Percentiles rank a stretch among this genome's conserved stretches.
Conservation (phyloP, 2,797 vertebrate genomes). For the Notolepis coatsorum region DNA sequence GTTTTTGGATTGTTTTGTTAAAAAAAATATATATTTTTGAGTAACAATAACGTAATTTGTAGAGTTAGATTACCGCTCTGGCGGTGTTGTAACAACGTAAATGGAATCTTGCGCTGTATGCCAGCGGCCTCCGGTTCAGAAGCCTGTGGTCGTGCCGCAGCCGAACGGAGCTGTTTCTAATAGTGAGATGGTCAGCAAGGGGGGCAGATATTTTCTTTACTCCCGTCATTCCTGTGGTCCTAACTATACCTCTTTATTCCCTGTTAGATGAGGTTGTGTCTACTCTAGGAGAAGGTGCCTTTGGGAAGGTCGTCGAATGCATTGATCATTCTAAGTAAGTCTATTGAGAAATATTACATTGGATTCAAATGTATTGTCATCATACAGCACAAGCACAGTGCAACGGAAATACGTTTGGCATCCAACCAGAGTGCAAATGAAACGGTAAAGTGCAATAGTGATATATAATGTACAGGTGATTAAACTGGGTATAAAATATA, state of each 20-base stretch:
- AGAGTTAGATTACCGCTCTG: conserved; percentile 54
- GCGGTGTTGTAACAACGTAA: conserved; percentile 60
- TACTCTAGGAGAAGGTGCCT: conserved; percentile 97
- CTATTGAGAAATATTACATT: not conserved
- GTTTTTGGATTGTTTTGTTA: conserved; percentile 51
- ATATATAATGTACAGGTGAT: too few species aligned
- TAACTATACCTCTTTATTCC: conserved; percentile 69
- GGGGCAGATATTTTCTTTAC: conserved; percentile 40
- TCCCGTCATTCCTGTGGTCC: conserved; percentile 40
- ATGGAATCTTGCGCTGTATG: conserved; percentile 49
- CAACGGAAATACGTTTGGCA: too few species aligned
- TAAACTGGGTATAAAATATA: too few species aligned
- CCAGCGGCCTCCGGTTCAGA: conserved; percentile 50
- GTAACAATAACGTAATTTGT: conserved; percentile 48
- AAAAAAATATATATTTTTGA: too few species aligned
- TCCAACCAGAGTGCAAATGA: too few species aligned
- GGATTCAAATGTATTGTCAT: accelerated
- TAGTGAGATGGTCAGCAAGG: conserved; percentile 62
- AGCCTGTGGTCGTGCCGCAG: conserved; percentile 48
- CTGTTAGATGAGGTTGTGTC: conserved; percentile 97
- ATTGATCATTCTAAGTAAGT: conserved; percentile 94
- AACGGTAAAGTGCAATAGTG: too few species aligned
- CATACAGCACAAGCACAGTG: too few species aligned
- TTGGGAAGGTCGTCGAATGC: conserved; percentile 98
- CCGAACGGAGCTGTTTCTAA: conserved; percentile 50